Evolutionary conservation across 2,888 invertebrate species (phyloP).

Genomic region (Lithophane socia): DNA sequence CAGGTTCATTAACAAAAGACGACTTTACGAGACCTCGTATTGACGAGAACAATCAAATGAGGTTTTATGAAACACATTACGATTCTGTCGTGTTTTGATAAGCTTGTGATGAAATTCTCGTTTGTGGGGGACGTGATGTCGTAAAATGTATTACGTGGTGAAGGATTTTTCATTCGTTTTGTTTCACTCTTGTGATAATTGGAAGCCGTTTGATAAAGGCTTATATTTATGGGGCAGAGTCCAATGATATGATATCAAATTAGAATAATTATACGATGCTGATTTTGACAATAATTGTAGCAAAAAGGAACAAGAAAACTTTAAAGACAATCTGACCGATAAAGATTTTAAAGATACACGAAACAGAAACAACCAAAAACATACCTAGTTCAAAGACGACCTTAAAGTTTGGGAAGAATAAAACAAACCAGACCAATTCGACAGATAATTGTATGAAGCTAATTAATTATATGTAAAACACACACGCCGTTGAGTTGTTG

Average conservation of each 20-base stretch:
- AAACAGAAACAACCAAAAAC: conserved; percentile 39
- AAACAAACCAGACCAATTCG: conserved; percentile 48
- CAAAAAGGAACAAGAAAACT: neutral
- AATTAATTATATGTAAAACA: conserved; percentile 46
- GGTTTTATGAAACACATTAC: conserved; percentile 65
- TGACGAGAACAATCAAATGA: conserved; percentile 65
- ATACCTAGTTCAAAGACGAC: conserved; percentile 28
- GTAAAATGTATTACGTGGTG: conserved; percentile 29
- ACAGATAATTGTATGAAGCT: conserved; percentile 45
- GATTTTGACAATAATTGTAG: neutral
- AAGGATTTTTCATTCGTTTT: conserved; percentile 13
- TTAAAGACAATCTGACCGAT: neutral
- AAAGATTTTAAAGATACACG: conserved; percentile 10
- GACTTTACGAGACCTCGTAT: conserved; percentile 64
- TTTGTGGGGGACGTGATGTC: conserved; percentile 37
- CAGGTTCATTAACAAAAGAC: conserved; percentile 82
- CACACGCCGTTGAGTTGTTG: no score
- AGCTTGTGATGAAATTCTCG: conserved; percentile 41
- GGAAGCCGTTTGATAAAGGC: neutral
- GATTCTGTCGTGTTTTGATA: conserved; percentile 58
- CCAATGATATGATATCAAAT: neutral
- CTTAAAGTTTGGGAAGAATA: conserved; percentile 11
- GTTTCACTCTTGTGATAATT: conserved; percentile 9
- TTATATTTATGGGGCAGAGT: neutral
- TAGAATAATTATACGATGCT: neutral